A percentile compares a stretch with the other conserved stretches of the same genome.
Evolutionary conservation across 2,888 invertebrate genomes (phyloP).

Genomic region (Sinohyriopsis cumingii): DNA sequence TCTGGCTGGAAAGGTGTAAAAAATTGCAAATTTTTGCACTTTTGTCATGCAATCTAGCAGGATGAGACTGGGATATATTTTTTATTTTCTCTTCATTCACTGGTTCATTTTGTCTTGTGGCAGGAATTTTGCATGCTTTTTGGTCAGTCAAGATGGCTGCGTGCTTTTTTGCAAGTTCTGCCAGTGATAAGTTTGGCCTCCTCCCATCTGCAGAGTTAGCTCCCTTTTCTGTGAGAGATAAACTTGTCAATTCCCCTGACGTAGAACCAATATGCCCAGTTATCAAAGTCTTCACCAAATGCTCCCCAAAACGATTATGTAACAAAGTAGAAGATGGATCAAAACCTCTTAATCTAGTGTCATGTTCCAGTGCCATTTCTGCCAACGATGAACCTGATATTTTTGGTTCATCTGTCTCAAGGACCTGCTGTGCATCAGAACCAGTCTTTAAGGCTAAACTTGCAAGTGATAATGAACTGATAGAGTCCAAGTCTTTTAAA

Average conservation of each 20-base stretch:
- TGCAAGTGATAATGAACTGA: constrained; percentile 2
- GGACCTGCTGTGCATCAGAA: background rate
- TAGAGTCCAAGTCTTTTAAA: constrained; percentile 10
- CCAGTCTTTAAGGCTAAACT: too few relatives aligned
- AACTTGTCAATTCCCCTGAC: too few relatives aligned
- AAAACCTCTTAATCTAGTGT: background rate
- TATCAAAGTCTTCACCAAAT: too few relatives aligned
- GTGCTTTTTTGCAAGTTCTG: constrained; percentile 26
- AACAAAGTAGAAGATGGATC: too few relatives aligned
- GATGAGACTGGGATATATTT: background rate
- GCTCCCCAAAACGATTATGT: too few relatives aligned
- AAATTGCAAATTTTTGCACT: too few relatives aligned
- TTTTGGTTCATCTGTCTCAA: background rate
- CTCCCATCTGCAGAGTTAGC: background rate
- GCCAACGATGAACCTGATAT: constrained; percentile 5
- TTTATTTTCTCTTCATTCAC: background rate
- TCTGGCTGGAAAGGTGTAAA: too few relatives aligned
- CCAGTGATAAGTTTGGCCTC: constrained; percentile 16
- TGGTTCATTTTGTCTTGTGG: constrained; percentile 1
- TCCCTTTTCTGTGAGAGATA: background rate
- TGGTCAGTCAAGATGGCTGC: too few relatives aligned
- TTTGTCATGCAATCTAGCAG: constrained; percentile 1
- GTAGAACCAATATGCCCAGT: too few relatives aligned
- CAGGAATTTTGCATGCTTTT: too few relatives aligned
- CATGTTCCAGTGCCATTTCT: constrained; percentile 18